Evolutionary conservation across 2,888 invertebrate genomes (phyloP).

Genomic region (Podotricha telesiphe): DNA sequence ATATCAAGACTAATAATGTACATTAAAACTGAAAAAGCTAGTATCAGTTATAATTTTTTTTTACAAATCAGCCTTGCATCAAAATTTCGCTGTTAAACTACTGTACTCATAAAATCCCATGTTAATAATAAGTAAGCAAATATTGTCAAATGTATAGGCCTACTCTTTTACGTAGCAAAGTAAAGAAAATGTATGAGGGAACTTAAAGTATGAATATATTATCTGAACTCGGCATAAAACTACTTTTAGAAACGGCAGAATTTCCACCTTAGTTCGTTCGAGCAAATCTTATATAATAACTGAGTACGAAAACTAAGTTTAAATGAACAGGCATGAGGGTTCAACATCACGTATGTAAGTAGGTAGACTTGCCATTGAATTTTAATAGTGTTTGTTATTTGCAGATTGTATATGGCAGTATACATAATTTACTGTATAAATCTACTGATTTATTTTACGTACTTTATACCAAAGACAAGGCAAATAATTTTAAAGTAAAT

Average conservation of each 20-base stretch:
- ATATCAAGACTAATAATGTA: too few relatives aligned
- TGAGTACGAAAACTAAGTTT: conserved; percentile 7
- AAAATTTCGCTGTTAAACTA: too few relatives aligned
- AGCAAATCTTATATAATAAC: conserved; percentile 22
- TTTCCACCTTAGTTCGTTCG: conserved; percentile 17
- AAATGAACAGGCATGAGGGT: neutral
- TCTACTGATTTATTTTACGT: neutral
- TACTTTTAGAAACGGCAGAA: conserved; percentile 11
- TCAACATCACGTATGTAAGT: conserved; percentile 7
- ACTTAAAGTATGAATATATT: conserved; percentile 5
- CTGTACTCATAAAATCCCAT: too few relatives aligned
- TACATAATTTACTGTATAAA: too few relatives aligned
- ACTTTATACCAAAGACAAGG: neutral
- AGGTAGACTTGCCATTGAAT: conserved; percentile 19
- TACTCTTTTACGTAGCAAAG: neutral
- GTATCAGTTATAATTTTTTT: too few relatives aligned
- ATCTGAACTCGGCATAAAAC: conserved; percentile 1
- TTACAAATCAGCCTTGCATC: too few relatives aligned
- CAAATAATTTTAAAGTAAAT: too few relatives aligned
- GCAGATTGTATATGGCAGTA: neutral
- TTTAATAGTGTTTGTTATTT: conserved; percentile 7
- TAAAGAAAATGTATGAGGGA: neutral
- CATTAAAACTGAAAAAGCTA: too few relatives aligned
- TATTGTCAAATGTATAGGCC: neutral
- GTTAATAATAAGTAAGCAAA: neutral